Evolutionary conservation across 2,113 vertebrate species (phyloP).

Genomic region (Anguilla rostrata): DNA sequence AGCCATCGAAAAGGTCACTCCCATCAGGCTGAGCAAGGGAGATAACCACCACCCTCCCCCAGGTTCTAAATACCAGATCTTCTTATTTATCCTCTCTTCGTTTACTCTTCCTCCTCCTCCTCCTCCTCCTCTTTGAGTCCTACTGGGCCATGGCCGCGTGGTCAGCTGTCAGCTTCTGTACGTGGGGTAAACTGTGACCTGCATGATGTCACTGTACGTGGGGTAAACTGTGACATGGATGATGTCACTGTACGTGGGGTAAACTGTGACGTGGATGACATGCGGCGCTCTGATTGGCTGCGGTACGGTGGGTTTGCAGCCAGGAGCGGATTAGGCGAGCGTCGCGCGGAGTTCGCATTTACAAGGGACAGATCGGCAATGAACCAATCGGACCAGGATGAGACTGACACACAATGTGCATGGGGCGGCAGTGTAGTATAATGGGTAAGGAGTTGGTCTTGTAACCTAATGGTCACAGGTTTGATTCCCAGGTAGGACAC

Average conservation of each 20-base stretch:
- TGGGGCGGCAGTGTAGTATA: too few relatives aligned
- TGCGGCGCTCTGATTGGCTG: background rate
- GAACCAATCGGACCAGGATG: background rate
- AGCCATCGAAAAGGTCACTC: background rate
- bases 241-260: too few relatives aligned
- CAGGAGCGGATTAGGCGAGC: background rate
- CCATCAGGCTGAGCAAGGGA: background rate
- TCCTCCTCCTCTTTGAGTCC: too few relatives aligned
- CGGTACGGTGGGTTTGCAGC: background rate
- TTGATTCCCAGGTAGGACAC: too few relatives aligned
- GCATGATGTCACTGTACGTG: too few relatives aligned
- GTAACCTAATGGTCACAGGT: too few relatives aligned
- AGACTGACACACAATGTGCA: too few relatives aligned
- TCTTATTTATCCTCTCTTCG: background rate
- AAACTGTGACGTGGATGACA: too few relatives aligned
- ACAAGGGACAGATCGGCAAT: background rate
- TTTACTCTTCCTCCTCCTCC: background rate
- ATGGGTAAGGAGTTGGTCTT: too few relatives aligned
- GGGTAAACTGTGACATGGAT: too few relatives aligned
- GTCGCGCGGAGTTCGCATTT: background rate
- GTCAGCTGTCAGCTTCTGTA: background rate
- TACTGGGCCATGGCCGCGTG: background rate
- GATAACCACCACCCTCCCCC: background rate
- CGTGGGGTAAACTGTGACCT: too few relatives aligned
- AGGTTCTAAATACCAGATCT: background rate